Evolutionary conservation across 2,113 vertebrate genomes (phyloP).

Genomic region (Tamias sibiricus): DNA sequence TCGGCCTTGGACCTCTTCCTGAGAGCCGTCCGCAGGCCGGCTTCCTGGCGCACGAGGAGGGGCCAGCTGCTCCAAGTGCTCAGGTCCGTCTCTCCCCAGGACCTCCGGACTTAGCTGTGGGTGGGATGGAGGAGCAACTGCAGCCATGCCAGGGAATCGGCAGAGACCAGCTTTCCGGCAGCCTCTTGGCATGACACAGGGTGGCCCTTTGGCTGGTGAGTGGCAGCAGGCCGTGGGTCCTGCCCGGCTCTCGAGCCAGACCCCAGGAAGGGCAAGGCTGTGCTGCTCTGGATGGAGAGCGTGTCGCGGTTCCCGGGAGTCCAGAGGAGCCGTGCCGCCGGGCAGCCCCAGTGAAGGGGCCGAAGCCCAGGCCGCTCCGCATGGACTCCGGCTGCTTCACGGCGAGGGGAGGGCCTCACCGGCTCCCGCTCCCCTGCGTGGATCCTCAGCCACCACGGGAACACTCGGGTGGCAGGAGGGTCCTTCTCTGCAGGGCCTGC

Average conservation of each 20-base stretch:
- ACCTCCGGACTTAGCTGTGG: too few relatives aligned
- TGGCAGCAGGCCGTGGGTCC: neutral
- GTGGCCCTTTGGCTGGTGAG: neutral
- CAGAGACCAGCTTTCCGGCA: neutral
- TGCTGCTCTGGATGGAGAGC: neutral
- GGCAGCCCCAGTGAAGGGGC: neutral
- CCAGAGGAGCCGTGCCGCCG: neutral
- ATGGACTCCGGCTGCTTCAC: neutral
- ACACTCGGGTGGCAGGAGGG: neutral
- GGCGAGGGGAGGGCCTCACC: neutral
- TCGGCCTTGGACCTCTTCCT: neutral
- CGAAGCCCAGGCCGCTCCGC: neutral
- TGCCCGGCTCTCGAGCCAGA: neutral
- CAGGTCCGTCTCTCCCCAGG: rapidly evolving
- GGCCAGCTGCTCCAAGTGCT: neutral
- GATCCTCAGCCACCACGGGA: neutral
- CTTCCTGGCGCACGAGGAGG: neutral
- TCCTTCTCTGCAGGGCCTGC: neutral
- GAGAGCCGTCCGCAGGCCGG: rapidly evolving
- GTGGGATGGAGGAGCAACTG: neutral
- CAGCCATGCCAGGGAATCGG: neutral
- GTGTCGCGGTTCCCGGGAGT: neutral
- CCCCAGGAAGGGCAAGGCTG: neutral
- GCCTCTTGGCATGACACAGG: neutral
- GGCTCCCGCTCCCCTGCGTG: too few relatives aligned